Evolutionary conservation across 2,888 invertebrate species (phyloP).

Genomic region (Chironomus tentans): DNA sequence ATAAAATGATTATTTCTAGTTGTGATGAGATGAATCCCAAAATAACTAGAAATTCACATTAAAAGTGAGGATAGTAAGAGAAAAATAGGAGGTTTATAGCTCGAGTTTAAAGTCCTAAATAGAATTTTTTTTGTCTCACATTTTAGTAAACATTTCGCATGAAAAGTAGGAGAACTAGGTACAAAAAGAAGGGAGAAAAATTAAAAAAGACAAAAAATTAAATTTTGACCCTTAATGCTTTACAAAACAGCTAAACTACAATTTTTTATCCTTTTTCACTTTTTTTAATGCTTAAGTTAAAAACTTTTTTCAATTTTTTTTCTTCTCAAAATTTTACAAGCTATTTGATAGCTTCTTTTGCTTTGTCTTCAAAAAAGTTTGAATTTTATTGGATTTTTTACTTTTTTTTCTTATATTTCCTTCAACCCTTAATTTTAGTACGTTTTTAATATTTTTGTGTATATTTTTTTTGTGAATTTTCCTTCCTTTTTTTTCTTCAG

Average conservation of each 20-base stretch:
- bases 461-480: background rate
- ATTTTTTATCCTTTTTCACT: background rate
- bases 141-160: too few relatives aligned
- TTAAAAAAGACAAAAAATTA: background rate
- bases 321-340: conserved; percentile 25
- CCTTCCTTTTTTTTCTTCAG: background rate
- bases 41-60: too few relatives aligned
- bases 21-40: too few relatives aligned
- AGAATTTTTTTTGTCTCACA: too few relatives aligned
- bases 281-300: conserved; percentile 17
- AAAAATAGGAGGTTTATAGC: too few relatives aligned
- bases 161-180: background rate
- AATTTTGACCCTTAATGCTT: background rate
- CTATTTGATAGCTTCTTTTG: conserved; percentile 28
- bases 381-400: conserved; percentile 19
- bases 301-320: background rate
- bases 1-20: too few relatives aligned
- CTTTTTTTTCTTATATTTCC: conserved; percentile 3
- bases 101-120: too few relatives aligned
- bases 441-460: conserved; percentile 18
- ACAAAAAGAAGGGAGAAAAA: background rate
- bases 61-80: too few relatives aligned
- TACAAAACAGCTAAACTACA: conserved; percentile 17
- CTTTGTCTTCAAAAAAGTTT: conserved; percentile 27
- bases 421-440: conserved; percentile 27